Conservation (phyloP, 2,797 vertebrate genomes). For the Lithobates pipiens region DNA sequence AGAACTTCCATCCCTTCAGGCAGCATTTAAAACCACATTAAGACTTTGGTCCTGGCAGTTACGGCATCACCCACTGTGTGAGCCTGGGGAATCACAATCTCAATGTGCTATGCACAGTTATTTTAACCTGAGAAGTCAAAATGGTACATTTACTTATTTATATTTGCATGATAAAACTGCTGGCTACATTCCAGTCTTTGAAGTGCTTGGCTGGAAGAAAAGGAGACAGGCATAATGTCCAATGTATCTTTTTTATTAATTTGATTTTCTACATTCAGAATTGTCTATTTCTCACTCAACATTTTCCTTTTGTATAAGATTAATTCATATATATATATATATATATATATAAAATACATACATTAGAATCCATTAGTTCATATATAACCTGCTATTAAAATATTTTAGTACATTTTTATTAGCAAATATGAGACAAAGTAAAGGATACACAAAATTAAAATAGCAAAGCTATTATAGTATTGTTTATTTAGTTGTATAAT, state of each 20-base stretch:
- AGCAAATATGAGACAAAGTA: neutral
- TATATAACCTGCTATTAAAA: neutral
- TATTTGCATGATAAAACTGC: slow-evolving; percentile 57
- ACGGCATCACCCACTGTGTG: slow-evolving; percentile 56
- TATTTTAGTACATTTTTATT: neutral
- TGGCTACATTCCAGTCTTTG: slow-evolving; percentile 43
- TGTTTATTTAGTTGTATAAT: neutral
- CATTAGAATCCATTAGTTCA: neutral
- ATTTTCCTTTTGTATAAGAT: no score
- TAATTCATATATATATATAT: no score
- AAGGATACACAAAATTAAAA: neutral
- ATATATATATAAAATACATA: no score
- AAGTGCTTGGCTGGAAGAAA: slow-evolving; percentile 40
- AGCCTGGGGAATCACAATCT: slow-evolving; percentile 55
- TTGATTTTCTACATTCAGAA: slow-evolving; percentile 22
- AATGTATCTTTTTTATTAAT: slow-evolving; percentile 54
- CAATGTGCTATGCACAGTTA: slow-evolving; percentile 54
- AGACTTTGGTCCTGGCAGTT: slow-evolving; percentile 58
- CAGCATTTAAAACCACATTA: slow-evolving; percentile 62
- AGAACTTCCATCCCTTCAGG: slow-evolving; percentile 59
- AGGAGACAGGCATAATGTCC: slow-evolving; percentile 31
- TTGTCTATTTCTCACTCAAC: slow-evolving; percentile 8
- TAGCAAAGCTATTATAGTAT: neutral
- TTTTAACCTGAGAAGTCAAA: slow-evolving; percentile 62
- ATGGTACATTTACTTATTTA: slow-evolving; percentile 61